Percentiles rank a stretch among this genome's conserved stretches.
Evolutionary conservation across 2,797 vertebrate species (phyloP).

Genomic region (Semaprochilodus insignis): DNA sequence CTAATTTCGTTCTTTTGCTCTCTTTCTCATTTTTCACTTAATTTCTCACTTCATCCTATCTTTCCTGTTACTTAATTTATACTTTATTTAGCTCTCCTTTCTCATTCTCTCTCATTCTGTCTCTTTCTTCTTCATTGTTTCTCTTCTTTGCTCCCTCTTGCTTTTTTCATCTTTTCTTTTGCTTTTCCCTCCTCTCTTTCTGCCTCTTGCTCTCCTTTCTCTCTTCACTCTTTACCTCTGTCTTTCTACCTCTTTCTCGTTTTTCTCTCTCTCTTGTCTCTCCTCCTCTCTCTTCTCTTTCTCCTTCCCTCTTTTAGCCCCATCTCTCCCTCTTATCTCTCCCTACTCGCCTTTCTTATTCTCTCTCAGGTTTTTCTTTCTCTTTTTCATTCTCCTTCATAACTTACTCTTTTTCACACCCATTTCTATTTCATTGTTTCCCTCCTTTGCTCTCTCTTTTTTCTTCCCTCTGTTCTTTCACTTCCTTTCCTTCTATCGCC

Average conservation of each 20-base stretch:
- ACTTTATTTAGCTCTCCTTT: neutral
- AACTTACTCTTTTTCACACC: neutral
- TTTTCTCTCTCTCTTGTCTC: neutral
- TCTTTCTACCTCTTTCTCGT: neutral
- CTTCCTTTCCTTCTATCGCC: neutral
- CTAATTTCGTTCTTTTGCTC: neutral
- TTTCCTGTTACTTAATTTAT: neutral
- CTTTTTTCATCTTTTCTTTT: neutral
- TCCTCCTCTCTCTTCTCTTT: neutral
- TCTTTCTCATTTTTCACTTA: neutral
- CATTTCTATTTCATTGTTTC: neutral
- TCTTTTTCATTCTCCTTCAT: neutral
- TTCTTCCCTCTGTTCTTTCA: too few relatives aligned
- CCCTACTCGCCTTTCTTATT: neutral
- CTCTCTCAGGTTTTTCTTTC: neutral
- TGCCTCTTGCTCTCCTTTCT: neutral
- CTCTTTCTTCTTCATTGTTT: neutral
- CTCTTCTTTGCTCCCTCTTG: neutral
- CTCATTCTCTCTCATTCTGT: neutral
- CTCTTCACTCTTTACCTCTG: neutral
- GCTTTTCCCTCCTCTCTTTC: neutral
- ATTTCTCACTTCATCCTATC: conserved; percentile 34
- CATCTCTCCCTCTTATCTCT: too few relatives aligned
- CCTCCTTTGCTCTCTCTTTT: neutral
- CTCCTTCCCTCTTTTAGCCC: too few relatives aligned